Evolutionary conservation across 2,888 invertebrate species (phyloP).

Genomic region (Eretmocerus hayati): DNA sequence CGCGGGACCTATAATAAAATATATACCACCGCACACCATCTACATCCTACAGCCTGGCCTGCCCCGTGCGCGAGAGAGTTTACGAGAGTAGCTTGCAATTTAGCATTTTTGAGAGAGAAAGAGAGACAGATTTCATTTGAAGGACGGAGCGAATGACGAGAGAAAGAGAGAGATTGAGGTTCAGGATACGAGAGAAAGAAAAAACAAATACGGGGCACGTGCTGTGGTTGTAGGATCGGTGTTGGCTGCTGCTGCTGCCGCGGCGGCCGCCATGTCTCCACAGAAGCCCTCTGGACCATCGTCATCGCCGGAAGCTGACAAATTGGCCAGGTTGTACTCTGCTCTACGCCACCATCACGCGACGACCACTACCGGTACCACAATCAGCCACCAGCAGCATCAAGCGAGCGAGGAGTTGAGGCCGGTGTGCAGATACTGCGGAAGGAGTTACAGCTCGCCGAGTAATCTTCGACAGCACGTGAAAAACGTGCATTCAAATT

Average conservation of each 20-base stretch:
- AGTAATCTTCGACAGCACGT: conserved; percentile 71
- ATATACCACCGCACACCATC: too few species aligned
- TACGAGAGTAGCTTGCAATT: too few species aligned
- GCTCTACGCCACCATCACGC: conserved; percentile 39
- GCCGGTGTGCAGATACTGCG: conserved; percentile 65
- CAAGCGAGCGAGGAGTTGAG: too few species aligned
- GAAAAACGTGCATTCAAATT: conserved; percentile 66
- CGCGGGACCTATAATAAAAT: too few species aligned
- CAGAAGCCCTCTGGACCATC: too few species aligned
- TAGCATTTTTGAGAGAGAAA: conserved; percentile 12
- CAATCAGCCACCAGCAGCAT: too few species aligned
- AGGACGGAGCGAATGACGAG: conserved; percentile 21
- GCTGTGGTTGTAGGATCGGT: conserved; percentile 45
- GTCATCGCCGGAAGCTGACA: background rate
- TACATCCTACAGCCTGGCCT: conserved; percentile 48
- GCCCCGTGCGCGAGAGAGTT: too few species aligned
- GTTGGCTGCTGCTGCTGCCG: conserved; percentile 34
- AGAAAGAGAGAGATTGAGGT: conserved; percentile 27
- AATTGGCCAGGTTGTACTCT: conserved; percentile 41
- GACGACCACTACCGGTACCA: too few species aligned
- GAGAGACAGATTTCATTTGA: conserved; percentile 21
- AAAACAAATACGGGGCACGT: conserved; percentile 35
- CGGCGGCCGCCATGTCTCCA: conserved; percentile 8
- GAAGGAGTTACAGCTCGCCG: conserved; percentile 64
- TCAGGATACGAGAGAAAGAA: conserved; percentile 28